Evolutionary conservation across 1,140 invertebrate genomes (phyloP), one percentile per base, ranked within the genome.

Genomic region (Lasioglossum baleicum): DNA sequence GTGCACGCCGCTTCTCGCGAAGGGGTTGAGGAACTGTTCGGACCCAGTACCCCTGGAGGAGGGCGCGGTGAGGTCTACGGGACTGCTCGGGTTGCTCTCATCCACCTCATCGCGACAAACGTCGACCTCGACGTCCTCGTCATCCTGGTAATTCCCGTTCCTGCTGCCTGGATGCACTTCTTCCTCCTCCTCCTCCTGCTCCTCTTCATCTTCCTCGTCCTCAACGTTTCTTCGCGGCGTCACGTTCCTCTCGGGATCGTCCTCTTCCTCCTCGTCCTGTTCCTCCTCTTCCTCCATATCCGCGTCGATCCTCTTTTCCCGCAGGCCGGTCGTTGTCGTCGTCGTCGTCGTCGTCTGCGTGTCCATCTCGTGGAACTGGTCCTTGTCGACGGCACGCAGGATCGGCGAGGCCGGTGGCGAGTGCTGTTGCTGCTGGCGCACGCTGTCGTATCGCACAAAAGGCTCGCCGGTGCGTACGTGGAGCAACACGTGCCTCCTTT

Each of bases 71-170:
- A 93, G 82, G 40, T 93, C 92, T 7, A 93, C 92, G 0, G 92
- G 92, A 79, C 92, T 93, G 35, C 91, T 92, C 0, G 92, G 90
- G 60, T 92, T 93, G 70, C 91, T 93, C 58, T 88, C 86, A 51
- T 90, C 87, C 40, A 79, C 87, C 4, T 83, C 87, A 3, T 92
- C 88, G 0, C 89, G 81, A 61, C 92, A 92, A 15, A 92, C 92
- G 72, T 92, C 92, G 0, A 93, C 91, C 56, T 92, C 91, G 26
- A 93, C 79, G 48, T 93, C 92, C 26, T 91, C 90, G 56, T 92
- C 90, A 7, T 92, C 91, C 20, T 88, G 89, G 48, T 88, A 83
- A 35, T 85, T 70, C 0, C 88, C 88, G 69, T 92, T 90, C 15
- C 90, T 82, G 15, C 66, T 71, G 1, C 84, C 85, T 4, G 84